Percentiles rank a stretch among this genome's conserved stretches.
phyloP scores from a whole-genome alignment of 1,140 invertebrate species.

The Dysdera silvatica region DNA sequence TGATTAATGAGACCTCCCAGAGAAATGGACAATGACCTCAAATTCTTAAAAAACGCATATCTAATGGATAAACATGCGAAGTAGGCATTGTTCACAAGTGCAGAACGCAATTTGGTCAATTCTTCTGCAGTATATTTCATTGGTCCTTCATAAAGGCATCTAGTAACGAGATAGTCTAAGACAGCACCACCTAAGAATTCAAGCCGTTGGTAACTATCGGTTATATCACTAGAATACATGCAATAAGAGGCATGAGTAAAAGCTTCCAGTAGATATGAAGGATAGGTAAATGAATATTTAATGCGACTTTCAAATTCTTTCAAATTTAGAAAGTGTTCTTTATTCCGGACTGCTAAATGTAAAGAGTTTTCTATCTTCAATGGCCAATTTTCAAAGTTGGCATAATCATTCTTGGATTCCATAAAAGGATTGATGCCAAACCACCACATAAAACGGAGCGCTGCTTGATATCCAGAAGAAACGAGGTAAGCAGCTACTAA shows the following conservation, averaged over 20 bases:
- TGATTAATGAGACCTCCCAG: conserved; percentile 32
- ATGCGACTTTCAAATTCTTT: conserved; percentile 54
- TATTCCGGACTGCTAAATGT: not conserved
- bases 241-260: conserved; percentile 54
- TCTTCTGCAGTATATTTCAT: conserved; percentile 64
- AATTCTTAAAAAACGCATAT: conserved; percentile 55
- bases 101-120: conserved; percentile 82
- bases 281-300: conserved; percentile 58
- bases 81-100: conserved; percentile 90
- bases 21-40: conserved; percentile 43
- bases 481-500: conserved; percentile 66
- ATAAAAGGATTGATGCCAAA: conserved; percentile 41
- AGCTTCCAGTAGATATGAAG: conserved; percentile 44
- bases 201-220: conserved; percentile 53
- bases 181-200: conserved; percentile 58
- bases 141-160: conserved; percentile 68
- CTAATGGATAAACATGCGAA: conserved; percentile 84
- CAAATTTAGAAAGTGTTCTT: conserved; percentile 6
- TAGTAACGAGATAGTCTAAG: conserved; percentile 80
- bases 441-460: conserved; percentile 62
- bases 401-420: not conserved
- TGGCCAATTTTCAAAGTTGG: not conserved
- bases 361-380: conserved; percentile 4
- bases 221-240: conserved; percentile 49
- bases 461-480: conserved; percentile 49